phyloP scores from a whole-genome alignment of 2,888 invertebrate genomes.

The Tiliacea aurago region DNA sequence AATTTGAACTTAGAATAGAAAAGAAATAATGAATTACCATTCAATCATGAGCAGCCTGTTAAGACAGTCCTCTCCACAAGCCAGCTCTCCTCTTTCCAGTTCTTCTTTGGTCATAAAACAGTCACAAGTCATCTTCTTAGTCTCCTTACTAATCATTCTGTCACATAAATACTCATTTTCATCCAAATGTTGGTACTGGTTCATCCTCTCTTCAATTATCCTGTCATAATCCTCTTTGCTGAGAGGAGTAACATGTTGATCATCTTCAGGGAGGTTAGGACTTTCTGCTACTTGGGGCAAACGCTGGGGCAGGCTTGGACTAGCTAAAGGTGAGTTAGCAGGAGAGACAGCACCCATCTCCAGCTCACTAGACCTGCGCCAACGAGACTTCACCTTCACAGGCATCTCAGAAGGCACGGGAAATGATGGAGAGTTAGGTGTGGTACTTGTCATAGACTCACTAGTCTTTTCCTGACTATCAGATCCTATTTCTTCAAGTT shows the following conservation, averaged over 20 bases:
- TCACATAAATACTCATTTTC: conserved; percentile 97
- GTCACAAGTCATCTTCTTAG: conserved; percentile 98
- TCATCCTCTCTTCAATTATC: conserved; percentile 91
- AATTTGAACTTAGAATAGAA: conserved; percentile 6
- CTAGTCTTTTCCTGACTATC: conserved; percentile 86
- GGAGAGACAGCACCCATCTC: conserved; percentile 91
- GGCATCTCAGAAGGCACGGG: conserved; percentile 91
- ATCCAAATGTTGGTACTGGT: conserved; percentile 94
- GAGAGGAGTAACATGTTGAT: conserved; percentile 70
- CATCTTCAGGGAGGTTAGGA: conserved; percentile 73
- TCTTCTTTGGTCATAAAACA: conserved; percentile 98
- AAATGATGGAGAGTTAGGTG: conserved; percentile 84
- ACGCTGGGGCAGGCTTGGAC: conserved; percentile 81
- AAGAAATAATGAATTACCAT: conserved; percentile 91
- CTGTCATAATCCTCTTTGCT: conserved; percentile 86
- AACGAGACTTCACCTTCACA: conserved; percentile 95
- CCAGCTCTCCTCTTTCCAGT: conserved; percentile 94
- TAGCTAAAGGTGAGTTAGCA: conserved; percentile 82
- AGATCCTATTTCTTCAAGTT: conserved; percentile 91
- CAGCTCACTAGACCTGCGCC: conserved; percentile 94
- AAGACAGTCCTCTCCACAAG: conserved; percentile 98
- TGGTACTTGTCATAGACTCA: conserved; percentile 73
- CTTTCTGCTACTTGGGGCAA: conserved; percentile 75
- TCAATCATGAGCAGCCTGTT: conserved; percentile 99
- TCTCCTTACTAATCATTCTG: conserved; percentile 96